Evolutionary conservation across 1,140 invertebrate species (phyloP).

Genomic region (Zaprionus nigranus): DNA sequence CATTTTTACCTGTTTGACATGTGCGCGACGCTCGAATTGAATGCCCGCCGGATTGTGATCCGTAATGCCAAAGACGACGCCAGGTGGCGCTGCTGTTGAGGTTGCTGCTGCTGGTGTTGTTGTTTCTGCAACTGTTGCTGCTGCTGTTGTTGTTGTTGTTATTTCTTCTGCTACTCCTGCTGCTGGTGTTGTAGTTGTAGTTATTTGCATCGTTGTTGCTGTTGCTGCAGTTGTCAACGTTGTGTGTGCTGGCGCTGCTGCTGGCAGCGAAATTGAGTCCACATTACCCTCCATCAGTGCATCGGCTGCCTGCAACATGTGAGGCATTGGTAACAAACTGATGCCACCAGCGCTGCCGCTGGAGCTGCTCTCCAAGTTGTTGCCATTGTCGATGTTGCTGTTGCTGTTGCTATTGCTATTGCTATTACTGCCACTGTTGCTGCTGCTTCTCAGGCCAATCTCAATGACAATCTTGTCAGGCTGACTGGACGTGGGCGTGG

Average conservation of each 20-base stretch:
- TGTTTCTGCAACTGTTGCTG: neutral
- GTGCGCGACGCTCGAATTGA: conserved; percentile 74
- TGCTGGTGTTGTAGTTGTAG: conserved; percentile 3
- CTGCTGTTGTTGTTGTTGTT: conserved; percentile 3
- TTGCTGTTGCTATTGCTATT: conserved; percentile 24
- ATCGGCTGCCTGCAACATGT: conserved; percentile 61
- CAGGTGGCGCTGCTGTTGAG: conserved; percentile 5
- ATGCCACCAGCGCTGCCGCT: conserved; percentile 6
- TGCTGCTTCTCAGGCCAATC: conserved; percentile 56
- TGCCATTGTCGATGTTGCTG: conserved; percentile 12
- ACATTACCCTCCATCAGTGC: conserved; percentile 75
- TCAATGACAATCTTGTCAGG: conserved; percentile 80
- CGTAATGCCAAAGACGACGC: conserved; percentile 56
- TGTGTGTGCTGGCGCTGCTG: conserved; percentile 30
- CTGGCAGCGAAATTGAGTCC: conserved; percentile 81
- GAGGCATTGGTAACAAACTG: conserved; percentile 41
- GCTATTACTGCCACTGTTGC: neutral
- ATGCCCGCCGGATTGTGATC: conserved; percentile 81
- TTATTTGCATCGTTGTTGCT: conserved; percentile 4
- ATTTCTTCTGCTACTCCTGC: conserved; percentile 8
- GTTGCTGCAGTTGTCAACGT: neutral
- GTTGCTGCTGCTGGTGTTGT: neutral
- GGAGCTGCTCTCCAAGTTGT: conserved; percentile 1
- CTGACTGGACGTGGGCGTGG: conserved; percentile 25
- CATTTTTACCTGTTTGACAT: conserved; percentile 79